Evolutionary conservation across 2,113 vertebrate genomes (phyloP).

Genomic region (Nicator chloris): DNA sequence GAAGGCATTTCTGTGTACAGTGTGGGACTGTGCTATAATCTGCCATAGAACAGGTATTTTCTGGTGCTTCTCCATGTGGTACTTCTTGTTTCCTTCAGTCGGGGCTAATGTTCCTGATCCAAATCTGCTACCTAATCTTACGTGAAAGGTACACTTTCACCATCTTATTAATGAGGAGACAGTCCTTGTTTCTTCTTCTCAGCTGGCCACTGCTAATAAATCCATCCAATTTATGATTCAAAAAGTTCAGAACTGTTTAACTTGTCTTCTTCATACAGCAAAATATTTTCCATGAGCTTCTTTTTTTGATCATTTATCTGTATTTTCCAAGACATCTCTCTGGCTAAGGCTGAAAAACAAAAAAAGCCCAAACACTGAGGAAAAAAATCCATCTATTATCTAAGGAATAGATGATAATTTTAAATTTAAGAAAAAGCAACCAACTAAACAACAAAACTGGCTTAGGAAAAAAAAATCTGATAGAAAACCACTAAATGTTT

Average conservation of each 20-base stretch:
- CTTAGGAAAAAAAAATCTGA: not conserved
- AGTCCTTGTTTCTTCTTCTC: not conserved
- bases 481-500: not conserved
- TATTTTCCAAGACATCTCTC: conserved; percentile 72
- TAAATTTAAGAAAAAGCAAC: not conserved
- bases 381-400: not conserved
- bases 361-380: not conserved
- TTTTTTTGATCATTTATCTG: conserved; percentile 76
- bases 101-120: not conserved
- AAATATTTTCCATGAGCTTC: conserved; percentile 77
- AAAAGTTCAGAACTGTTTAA: conserved; percentile 76
- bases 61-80: not conserved
- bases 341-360: conserved; percentile 41
- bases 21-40: not conserved
- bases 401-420: not conserved
- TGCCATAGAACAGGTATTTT: not conserved
- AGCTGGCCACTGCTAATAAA: not conserved
- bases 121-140: not conserved
- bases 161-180: not conserved
- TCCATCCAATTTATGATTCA: conserved; percentile 49
- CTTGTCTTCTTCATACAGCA: conserved; percentile 75
- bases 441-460: not conserved
- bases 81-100: not conserved
- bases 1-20: not conserved
- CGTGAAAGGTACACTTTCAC: not conserved